A percentile compares a stretch with the other conserved stretches of the same genome.
Conservation (phyloP, 2,888 invertebrate species). For the Pristionchus arcanus region DNA sequence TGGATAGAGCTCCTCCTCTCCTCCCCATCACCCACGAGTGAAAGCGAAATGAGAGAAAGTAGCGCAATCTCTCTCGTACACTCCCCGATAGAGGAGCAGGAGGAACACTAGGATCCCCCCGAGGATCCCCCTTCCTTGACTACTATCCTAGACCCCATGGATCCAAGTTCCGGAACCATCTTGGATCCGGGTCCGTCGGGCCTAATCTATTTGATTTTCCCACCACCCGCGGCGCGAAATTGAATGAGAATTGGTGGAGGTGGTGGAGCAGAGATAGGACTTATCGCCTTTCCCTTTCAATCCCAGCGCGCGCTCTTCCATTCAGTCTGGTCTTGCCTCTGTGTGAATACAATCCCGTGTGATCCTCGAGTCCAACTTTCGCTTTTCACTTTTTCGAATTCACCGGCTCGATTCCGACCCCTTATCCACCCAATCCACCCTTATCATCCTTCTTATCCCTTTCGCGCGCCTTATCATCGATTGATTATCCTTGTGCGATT, state of each 20-base stretch:
- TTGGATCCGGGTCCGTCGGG: background rate
- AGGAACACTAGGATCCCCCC: background rate
- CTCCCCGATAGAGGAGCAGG: background rate
- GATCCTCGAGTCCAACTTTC: slow-evolving; percentile 2
- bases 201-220: slow-evolving; percentile 14
- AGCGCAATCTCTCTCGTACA: background rate
- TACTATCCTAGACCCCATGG: background rate
- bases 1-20: background rate
- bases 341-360: background rate
- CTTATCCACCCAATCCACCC: background rate
- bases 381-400: background rate
- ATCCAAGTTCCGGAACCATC: background rate
- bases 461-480: background rate
- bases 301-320: background rate
- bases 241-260: background rate
- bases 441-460: background rate
- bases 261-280: background rate
- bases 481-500: too few species aligned
- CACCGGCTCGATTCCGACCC: background rate
- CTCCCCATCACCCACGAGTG: background rate
- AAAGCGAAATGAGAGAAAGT: background rate
- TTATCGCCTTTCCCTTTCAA: slow-evolving; percentile 12
- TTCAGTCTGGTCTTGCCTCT: background rate
- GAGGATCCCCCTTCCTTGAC: background rate
- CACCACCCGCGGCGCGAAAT: background rate